A percentile compares a stretch with the other conserved stretches of the same genome.
Evolutionary conservation across 2,113 vertebrate species (phyloP).

Genomic region (Protobothrops mucrosquamatus): DNA sequence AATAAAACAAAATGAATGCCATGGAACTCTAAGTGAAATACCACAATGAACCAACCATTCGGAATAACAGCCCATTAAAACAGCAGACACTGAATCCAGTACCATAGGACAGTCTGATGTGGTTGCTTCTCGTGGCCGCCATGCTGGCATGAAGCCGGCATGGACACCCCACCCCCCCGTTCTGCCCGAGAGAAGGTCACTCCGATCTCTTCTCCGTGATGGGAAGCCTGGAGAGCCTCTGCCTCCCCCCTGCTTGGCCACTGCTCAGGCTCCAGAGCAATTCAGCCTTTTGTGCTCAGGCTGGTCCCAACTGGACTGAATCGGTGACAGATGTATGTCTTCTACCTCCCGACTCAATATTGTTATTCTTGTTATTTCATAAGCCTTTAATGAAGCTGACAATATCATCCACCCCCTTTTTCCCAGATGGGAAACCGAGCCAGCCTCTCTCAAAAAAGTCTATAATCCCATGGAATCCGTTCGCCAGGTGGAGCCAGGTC

Average conservation of each 20-base stretch:
- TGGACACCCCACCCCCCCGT: fast-evolving
- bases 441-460: constrained; percentile 56
- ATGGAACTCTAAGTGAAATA: neutral
- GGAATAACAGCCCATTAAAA: neutral
- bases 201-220: fast-evolving
- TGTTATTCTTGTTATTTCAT: neutral
- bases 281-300: neutral
- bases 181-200: fast-evolving
- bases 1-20: neutral
- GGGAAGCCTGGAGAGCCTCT: neutral
- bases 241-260: neutral
- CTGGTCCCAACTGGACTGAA: neutral
- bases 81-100: neutral
- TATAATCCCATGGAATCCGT: constrained; percentile 76
- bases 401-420: constrained; percentile 54
- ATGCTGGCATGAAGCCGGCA: neutral
- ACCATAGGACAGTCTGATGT: neutral
- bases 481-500: constrained; percentile 71
- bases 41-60: neutral
- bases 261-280: neutral
- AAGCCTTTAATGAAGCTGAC: constrained; percentile 67
- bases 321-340: neutral
- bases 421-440: constrained; percentile 65
- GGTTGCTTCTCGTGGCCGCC: neutral
- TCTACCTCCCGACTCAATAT: neutral